These are phyloP conservation scores for Marmota flaviventris DNA, from an alignment of 2,113 vertebrate species.

Conservation along the genomic window DNA sequence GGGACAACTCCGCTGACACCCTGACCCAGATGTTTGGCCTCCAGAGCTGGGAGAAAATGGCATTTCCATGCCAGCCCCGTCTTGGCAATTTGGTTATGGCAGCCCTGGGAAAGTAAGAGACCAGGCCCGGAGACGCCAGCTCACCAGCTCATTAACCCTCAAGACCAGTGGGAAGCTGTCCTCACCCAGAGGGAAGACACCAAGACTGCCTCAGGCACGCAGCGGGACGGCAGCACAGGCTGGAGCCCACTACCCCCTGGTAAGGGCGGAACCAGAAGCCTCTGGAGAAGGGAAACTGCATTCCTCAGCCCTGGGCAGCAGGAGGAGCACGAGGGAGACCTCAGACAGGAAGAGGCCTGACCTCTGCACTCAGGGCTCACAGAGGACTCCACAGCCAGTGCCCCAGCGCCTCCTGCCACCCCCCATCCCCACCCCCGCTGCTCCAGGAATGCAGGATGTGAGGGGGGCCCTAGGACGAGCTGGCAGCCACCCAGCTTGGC, in stretches of 20 bases:
- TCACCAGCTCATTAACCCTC: not conserved
- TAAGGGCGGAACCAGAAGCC: not conserved
- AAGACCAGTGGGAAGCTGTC: not conserved
- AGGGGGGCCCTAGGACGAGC: not conserved
- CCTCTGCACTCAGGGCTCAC: not conserved
- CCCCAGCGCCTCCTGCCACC: conserved; percentile 59
- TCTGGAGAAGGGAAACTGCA: not conserved
- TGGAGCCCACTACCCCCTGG: not conserved
- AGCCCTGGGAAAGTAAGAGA: not conserved
- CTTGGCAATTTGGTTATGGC: not conserved
- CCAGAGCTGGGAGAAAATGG: not conserved
- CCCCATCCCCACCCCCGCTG: not conserved
- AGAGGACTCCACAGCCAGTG: not conserved
- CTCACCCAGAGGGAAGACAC: not conserved
- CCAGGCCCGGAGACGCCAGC: not conserved
- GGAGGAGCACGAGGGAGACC: not conserved
- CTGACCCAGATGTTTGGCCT: not conserved
- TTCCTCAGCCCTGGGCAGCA: not conserved
- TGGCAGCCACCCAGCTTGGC: conserved; percentile 62
- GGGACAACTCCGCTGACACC: not conserved
- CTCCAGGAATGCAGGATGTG: conserved; percentile 76
- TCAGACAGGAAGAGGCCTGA: conserved; percentile 45
- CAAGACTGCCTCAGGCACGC: not conserved
- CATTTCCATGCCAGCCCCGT: not conserved
- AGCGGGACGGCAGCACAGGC: not conserved